Conservation (phyloP, 2,888 invertebrate genomes). For the Formica aserva region DNA sequence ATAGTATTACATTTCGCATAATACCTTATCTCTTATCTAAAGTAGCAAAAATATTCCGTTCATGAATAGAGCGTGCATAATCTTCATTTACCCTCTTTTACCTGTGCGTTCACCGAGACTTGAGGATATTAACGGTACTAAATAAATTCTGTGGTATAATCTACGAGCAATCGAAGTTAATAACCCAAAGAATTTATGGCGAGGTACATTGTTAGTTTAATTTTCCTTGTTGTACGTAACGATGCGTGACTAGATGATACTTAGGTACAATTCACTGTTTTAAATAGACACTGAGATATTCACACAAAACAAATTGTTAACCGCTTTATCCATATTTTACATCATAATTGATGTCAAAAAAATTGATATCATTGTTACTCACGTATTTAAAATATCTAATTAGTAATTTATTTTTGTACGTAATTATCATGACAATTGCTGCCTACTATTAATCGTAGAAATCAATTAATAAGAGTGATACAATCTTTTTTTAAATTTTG, state of each 20-base stretch:
- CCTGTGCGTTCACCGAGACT: conserved; percentile 47
- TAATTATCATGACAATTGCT: background rate
- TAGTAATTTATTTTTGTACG: background rate
- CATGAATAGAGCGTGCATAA: conserved; percentile 38
- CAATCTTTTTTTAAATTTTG: background rate
- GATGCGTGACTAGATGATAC: conserved; percentile 71
- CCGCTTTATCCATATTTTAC: conserved; percentile 14
- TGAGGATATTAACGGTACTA: conserved; percentile 66
- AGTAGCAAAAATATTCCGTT: conserved; percentile 25
- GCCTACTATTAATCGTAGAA: background rate
- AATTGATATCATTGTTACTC: background rate
- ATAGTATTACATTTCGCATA: conserved; percentile 20
- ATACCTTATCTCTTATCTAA: conserved; percentile 31
- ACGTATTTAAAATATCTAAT: background rate
- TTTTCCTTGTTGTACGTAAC: conserved; percentile 72
- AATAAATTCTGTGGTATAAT: conserved; percentile 69
- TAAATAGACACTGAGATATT: conserved; percentile 62
- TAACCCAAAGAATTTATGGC: conserved; percentile 71
- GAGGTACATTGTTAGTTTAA: conserved; percentile 69
- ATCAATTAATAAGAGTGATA: background rate
- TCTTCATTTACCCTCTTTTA: conserved; percentile 49
- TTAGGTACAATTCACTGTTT: conserved; percentile 55
- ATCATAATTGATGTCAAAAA: conserved; percentile 9
- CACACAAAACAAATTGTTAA: conserved; percentile 36
- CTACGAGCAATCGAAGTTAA: conserved; percentile 68